Evolutionary conservation across 2,797 vertebrate genomes (phyloP).

Genomic region (Sciurus carolinensis): DNA sequence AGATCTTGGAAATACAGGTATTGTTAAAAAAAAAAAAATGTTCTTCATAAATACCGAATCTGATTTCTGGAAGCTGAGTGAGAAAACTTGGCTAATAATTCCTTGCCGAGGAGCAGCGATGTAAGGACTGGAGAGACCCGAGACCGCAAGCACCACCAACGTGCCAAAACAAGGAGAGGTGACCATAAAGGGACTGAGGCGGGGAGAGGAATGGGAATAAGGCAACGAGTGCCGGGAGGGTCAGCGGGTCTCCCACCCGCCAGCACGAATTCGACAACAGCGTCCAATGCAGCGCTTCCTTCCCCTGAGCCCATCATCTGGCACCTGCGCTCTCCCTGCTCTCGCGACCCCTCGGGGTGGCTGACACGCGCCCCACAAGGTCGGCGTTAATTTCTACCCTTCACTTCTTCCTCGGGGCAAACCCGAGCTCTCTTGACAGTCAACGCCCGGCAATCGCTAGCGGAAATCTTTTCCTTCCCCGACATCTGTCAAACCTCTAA

Average conservation of each 20-base stretch:
- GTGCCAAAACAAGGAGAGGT: slow-evolving; percentile 2
- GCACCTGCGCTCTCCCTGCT: background rate
- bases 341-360: background rate
- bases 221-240: background rate
- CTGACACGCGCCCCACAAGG: background rate
- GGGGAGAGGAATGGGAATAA: background rate
- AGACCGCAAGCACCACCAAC: background rate
- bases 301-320: background rate
- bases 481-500: slow-evolving; percentile 66
- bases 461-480: slow-evolving; percentile 16
- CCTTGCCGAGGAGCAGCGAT: background rate
- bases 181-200: background rate
- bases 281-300: background rate
- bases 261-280: background rate
- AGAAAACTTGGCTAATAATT: slow-evolving; percentile 65
- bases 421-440: slow-evolving; percentile 14
- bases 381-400: slow-evolving; percentile 51
- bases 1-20: slow-evolving; percentile 54
- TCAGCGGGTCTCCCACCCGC: background rate
- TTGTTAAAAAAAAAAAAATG: slow-evolving; percentile 49
- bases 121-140: background rate
- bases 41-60: slow-evolving; percentile 52
- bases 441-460: background rate
- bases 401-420: background rate
- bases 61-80: slow-evolving; percentile 58